Conservation (phyloP, 2,113 vertebrate genomes). For the Protomyctophum bolini region DNA sequence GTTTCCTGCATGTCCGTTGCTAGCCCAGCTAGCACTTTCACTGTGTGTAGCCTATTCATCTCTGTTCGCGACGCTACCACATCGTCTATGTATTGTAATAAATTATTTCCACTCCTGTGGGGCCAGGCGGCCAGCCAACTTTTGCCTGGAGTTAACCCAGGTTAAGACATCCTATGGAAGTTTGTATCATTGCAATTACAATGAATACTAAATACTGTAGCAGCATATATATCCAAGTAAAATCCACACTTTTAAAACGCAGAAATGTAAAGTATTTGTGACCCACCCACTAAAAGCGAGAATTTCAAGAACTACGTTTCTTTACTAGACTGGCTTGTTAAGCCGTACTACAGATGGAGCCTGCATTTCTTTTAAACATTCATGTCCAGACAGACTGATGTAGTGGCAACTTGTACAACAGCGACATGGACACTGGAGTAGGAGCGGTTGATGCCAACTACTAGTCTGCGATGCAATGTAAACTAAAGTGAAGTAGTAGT, state of each 20-base stretch:
- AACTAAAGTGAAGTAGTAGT: too few species aligned
- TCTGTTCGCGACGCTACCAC: not conserved
- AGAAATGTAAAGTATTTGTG: not conserved
- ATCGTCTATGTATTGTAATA: not conserved
- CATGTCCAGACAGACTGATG: not conserved
- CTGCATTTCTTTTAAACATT: not conserved
- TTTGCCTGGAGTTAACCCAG: too few species aligned
- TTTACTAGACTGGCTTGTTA: not conserved
- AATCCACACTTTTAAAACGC: too few species aligned
- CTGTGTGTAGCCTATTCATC: conserved; percentile 35
- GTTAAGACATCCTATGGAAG: too few species aligned
- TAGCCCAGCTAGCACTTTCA: conserved; percentile 53
- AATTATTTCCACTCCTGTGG: too few species aligned
- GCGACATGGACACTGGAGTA: not conserved
- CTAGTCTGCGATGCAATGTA: not conserved
- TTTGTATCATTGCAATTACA: too few species aligned
- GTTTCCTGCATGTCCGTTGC: conserved; percentile 56
- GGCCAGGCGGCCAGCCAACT: too few species aligned
- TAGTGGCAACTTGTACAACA: not conserved
- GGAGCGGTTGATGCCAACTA: not conserved
- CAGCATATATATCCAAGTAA: too few species aligned
- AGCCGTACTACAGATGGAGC: conserved; percentile 34
- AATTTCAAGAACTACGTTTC: not conserved
- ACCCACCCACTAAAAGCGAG: not conserved
- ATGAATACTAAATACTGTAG: too few species aligned